Percentiles rank a stretch among this genome's conserved stretches.
Conservation (phyloP, 2,888 invertebrate genomes). For the Hirtodrosophila histrioides region DNA sequence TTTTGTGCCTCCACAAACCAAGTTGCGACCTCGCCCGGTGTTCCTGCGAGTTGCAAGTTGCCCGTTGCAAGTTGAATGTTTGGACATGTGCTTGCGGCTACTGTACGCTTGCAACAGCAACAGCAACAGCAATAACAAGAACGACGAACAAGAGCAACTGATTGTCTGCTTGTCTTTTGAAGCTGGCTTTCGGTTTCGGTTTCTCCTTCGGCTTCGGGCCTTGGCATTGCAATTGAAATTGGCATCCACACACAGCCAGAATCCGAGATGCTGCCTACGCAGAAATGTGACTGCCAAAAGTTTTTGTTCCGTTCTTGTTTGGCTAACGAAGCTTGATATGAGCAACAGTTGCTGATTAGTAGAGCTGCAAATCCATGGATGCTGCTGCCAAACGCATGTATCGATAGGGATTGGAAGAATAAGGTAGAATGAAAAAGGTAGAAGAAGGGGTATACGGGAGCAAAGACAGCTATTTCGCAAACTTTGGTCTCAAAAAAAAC, state of each 20-base stretch:
- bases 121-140: constrained; percentile 8
- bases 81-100: constrained; percentile 71
- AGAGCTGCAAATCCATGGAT: too few relatives aligned
- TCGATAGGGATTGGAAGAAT: too few relatives aligned
- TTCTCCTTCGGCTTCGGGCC: neutral
- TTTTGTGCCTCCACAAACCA: constrained; percentile 35
- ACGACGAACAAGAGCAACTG: constrained; percentile 26
- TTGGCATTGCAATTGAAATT: constrained; percentile 17
- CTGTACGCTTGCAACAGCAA: constrained; percentile 45
- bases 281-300: constrained; percentile 24
- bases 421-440: too few relatives aligned
- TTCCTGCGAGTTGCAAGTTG: constrained; percentile 32
- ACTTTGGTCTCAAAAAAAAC: too few relatives aligned
- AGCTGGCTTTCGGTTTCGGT: constrained; percentile 3
- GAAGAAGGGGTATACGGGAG: too few relatives aligned
- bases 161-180: constrained; percentile 26
- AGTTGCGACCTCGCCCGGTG: constrained; percentile 35
- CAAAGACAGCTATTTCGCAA: too few relatives aligned
- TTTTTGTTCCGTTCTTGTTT: constrained; percentile 8
- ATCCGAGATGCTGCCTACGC: constrained; percentile 49
- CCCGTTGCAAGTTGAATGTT: constrained; percentile 35
- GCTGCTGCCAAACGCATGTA: too few relatives aligned
- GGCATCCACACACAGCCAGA: constrained; percentile 5
- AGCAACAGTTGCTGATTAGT: constrained; percentile 30
- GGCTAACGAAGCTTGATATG: constrained; percentile 49